Base-by-base conservation (phyloP, 2,888 invertebrate genomes). In the Tiphia femorata region DNA sequence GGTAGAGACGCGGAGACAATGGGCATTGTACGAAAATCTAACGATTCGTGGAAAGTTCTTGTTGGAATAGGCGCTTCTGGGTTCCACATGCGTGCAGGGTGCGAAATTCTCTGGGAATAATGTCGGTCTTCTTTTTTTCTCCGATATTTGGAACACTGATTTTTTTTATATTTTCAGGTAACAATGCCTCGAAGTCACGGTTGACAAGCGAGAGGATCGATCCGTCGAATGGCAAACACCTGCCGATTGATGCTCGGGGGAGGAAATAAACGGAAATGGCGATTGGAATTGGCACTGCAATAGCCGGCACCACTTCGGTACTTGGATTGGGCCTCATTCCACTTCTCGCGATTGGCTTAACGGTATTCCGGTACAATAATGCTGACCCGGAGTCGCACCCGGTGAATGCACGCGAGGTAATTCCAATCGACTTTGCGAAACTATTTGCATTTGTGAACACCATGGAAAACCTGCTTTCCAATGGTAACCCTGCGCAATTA, bases 341-440 rank as follows among this genome's bases (percentile, higher is more conserved):
- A 72, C 87, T 94, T 72, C 87, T 94, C 81, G 92, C 93, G 63
- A 89, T 93, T 71, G 93, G 93, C 74, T 86, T 94, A 82, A 90
- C 93, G 73, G 91, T 91, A 82, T 91, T 92, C 86, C 88, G 91
- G 77, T 95, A 95, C 86, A 88, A 91, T 81, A 89, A 88, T 77
- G 87, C 89, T 75, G 95, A 95, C 85, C 95, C 95, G 59, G 95
- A 95, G 84, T 90, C 91, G 21, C 91, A 90, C 79, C 89, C 92
- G 52, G 86, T 87, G 70, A 91, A 94, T 81, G 87, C 90, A 58
- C 86, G 86, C 83, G 85, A 88, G 86, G 93, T 94, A 85, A 88
- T 20, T 19, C 16, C n/a, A n/a, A n/a, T n/a, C n/a, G n/a, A n/a
- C n/a, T n/a, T n/a, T n/a, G n/a, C n/a, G n/a, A n/a, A n/a, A n/a